Percentiles rank a stretch among this genome's conserved stretches.
Evolutionary conservation across 2,797 vertebrate genomes (phyloP).

Genomic region (Sylvilagus floridanus): DNA sequence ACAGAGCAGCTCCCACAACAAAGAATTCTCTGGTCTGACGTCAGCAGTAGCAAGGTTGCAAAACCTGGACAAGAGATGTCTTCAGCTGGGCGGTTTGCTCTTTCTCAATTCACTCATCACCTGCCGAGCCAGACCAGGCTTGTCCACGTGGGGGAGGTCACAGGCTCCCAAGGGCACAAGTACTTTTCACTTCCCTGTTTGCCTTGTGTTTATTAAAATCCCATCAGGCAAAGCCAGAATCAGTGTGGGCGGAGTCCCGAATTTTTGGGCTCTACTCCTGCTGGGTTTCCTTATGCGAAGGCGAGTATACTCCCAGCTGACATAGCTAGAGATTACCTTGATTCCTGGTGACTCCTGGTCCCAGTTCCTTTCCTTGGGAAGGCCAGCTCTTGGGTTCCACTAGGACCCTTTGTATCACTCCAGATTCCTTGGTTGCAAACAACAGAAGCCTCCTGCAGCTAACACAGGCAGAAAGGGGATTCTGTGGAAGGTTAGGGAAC

Average conservation of each 20-base stretch:
- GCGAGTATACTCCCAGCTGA: not conserved
- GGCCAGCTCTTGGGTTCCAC: not conserved
- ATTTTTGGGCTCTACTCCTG: not conserved
- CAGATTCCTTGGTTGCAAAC: not conserved
- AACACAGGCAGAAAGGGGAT: not conserved
- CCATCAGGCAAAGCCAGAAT: not conserved
- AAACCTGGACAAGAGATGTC: not conserved
- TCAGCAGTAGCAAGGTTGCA: not conserved
- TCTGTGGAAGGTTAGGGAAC: not conserved
- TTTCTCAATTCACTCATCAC: not conserved
- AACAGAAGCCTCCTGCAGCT: slow-evolving; percentile 2
- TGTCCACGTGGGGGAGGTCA: not conserved
- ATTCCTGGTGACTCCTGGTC: not conserved
- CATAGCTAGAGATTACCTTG: not conserved
- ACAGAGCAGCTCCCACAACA: not conserved
- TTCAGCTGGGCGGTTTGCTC: not conserved
- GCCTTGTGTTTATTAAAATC: not conserved
- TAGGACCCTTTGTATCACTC: not conserved
- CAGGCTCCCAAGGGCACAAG: not conserved
- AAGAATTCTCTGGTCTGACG: not conserved
- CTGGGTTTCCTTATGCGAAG: not conserved
- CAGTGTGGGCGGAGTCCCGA: not conserved
- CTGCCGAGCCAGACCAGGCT: not conserved
- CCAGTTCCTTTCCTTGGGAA: not conserved
- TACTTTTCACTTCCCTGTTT: not conserved